phyloP scores from a whole-genome alignment of 2,797 vertebrate species.

The Epinephelus coioides region DNA sequence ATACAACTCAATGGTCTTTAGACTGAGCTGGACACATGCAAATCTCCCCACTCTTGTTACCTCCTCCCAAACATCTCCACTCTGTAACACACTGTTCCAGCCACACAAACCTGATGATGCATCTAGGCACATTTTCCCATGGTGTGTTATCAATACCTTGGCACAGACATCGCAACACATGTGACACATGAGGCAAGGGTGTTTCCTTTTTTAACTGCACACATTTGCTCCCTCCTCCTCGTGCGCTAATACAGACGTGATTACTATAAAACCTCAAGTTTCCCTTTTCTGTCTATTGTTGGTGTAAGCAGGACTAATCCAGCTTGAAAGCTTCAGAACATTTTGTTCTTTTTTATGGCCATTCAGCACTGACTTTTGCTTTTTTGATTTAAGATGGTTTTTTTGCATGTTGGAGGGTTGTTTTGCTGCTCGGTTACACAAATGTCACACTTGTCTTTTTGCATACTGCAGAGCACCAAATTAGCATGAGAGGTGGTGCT shows the following conservation, averaged over 20 bases:
- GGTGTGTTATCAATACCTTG: neutral
- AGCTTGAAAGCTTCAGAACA: constrained; percentile 1
- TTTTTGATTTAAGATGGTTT: neutral
- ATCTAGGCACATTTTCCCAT: too few relatives aligned
- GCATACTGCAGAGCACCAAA: too few relatives aligned
- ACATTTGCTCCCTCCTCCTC: too few relatives aligned
- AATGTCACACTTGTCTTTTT: neutral
- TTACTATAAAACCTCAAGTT: neutral
- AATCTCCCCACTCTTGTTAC: neutral
- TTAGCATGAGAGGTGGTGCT: too few relatives aligned
- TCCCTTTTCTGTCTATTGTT: constrained; percentile 5
- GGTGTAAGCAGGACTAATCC: too few relatives aligned
- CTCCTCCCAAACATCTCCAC: too few relatives aligned
- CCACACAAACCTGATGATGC: neutral
- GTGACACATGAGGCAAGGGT: neutral
- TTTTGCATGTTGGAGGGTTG: neutral
- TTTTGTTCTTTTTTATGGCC: constrained; percentile 24
- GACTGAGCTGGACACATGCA: neutral
- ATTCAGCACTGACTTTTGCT: neutral
- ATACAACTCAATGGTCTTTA: neutral
- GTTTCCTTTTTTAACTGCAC: constrained; percentile 3
- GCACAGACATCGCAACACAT: neutral
- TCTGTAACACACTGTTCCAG: neutral
- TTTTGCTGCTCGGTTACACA: neutral
- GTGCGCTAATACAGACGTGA: neutral